Conservation (phyloP, 23 tunicate species). For the Trididemnum clinides region DNA sequence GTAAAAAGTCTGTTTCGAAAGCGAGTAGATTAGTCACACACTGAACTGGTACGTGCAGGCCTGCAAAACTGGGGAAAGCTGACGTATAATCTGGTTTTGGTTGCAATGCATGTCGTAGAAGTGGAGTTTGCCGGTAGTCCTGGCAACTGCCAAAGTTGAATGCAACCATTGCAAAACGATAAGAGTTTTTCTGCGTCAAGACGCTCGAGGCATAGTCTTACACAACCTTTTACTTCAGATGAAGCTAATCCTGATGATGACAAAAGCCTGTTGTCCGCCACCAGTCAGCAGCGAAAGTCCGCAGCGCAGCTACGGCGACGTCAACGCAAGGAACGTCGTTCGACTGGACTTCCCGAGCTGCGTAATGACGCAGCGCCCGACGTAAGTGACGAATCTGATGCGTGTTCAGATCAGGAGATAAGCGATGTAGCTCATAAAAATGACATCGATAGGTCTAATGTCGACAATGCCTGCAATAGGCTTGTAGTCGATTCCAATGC, state of each 20-base stretch:
- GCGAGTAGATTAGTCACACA: too few species aligned
- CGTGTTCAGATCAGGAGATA: neutral
- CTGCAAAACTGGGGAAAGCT: too few species aligned
- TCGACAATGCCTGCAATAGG: neutral
- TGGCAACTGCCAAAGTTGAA: too few species aligned
- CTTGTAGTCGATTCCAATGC: neutral
- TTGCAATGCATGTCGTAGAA: too few species aligned
- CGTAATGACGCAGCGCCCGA: constrained; percentile 36
- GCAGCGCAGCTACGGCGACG: constrained; percentile 79
- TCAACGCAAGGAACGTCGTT: constrained; percentile 66
- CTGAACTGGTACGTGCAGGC: too few species aligned
- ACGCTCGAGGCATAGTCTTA: too few species aligned
- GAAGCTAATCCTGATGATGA: constrained; percentile 19
- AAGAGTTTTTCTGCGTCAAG: too few species aligned
- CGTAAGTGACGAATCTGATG: constrained; percentile 45
- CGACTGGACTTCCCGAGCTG: constrained; percentile 72
- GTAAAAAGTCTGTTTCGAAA: too few species aligned
- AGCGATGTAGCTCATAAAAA: constrained; percentile 12
- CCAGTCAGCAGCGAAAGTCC: constrained; percentile 32
- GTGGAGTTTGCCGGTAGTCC: too few species aligned
- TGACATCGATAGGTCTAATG: neutral
- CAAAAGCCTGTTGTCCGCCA: constrained; percentile 7
- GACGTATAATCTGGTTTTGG: too few species aligned
- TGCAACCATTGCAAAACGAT: too few species aligned
- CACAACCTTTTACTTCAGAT: constrained; percentile 16